Conservation (phyloP, 2,888 invertebrate genomes). For the Sipha maydis region DNA sequence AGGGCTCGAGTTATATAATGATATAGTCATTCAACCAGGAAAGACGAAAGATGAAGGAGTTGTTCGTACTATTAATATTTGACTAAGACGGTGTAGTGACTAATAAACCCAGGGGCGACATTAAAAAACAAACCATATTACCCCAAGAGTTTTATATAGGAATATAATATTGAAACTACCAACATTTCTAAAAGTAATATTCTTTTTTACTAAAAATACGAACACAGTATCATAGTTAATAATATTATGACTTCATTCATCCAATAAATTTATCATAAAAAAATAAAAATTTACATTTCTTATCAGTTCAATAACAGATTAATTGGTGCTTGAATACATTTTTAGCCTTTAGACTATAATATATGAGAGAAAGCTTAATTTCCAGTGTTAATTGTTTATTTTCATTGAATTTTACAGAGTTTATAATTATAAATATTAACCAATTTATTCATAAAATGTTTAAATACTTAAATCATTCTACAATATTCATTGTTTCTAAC, state of each 20-base stretch:
- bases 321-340: too few relatives aligned
- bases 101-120: slow-evolving; percentile 35
- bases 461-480: too few relatives aligned
- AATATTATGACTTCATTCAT: not conserved
- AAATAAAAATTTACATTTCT: too few relatives aligned
- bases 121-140: slow-evolving; percentile 28
- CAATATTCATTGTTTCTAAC: too few relatives aligned
- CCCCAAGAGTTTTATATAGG: not conserved
- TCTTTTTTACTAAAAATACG: not conserved
- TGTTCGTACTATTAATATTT: slow-evolving; percentile 43
- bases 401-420: too few relatives aligned
- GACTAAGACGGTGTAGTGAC: slow-evolving; percentile 44
- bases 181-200: not conserved
- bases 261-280: not conserved
- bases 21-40: slow-evolving; percentile 43
- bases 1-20: slow-evolving; percentile 43
- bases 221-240: not conserved
- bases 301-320: too few relatives aligned
- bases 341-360: too few relatives aligned
- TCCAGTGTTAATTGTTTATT: too few relatives aligned
- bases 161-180: slow-evolving; percentile 16
- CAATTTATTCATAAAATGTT: too few relatives aligned
- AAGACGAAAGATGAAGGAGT: slow-evolving; percentile 39
- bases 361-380: too few relatives aligned
- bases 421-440: too few relatives aligned